Percentiles rank a stretch among this genome's conserved stretches.
phyloP scores from a whole-genome alignment of 2,797 vertebrate species.

The Dipus sagitta region DNA sequence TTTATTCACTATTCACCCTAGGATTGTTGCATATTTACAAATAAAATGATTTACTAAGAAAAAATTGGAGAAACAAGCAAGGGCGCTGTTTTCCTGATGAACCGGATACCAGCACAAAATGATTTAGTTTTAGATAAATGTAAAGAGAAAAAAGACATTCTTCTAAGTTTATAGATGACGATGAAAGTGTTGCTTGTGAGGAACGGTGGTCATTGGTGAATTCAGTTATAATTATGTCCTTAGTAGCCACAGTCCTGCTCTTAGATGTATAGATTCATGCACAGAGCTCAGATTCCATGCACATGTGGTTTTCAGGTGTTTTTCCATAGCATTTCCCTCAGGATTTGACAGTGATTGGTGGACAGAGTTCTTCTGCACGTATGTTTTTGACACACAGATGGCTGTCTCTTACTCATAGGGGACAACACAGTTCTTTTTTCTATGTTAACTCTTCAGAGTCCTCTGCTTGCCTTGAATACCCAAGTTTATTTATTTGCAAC shows the following conservation, averaged over 20 bases:
- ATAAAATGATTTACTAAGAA: constrained; percentile 46
- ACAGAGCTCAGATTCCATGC: constrained; percentile 43
- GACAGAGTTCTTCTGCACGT: neutral
- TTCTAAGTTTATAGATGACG: constrained; percentile 34
- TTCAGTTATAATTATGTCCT: neutral
- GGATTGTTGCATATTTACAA: neutral
- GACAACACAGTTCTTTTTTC: constrained; percentile 14
- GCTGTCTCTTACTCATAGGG: neutral
- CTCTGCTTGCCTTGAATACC: neutral
- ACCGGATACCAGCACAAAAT: too few species aligned
- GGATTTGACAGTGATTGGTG: constrained; percentile 44
- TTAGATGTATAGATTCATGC: neutral
- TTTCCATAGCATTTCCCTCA: constrained; percentile 26
- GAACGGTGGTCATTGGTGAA: neutral
- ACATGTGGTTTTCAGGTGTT: constrained; percentile 73
- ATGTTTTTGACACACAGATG: constrained; percentile 31
- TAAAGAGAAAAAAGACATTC: constrained; percentile 18
- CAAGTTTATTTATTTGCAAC: constrained; percentile 23
- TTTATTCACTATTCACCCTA: neutral
- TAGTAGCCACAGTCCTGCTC: neutral
- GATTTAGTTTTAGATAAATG: constrained; percentile 40
- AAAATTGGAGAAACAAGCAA: too few species aligned
- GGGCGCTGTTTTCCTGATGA: too few species aligned
- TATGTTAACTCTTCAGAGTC: constrained; percentile 36
- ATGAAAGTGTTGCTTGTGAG: neutral